Conservation (phyloP, 1,140 invertebrate species). For the Orussus abietinus region DNA sequence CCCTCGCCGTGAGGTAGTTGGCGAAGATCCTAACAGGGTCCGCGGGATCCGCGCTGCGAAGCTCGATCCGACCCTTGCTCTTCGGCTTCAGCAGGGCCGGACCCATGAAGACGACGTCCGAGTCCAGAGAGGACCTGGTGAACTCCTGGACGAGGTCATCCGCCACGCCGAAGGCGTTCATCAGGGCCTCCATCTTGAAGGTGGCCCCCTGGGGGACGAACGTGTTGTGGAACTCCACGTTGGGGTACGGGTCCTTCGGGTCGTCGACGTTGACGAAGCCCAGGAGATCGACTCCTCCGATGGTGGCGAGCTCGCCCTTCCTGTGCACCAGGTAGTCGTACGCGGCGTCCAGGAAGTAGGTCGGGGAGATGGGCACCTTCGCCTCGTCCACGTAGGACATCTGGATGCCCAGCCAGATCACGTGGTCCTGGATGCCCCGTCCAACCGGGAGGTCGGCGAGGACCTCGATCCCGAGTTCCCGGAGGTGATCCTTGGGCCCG, state of each 20-base stretch:
- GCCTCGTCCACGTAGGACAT: conserved; percentile 33
- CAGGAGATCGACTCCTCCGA: conserved; percentile 21
- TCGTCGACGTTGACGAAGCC: conserved; percentile 37
- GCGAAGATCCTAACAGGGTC: conserved; percentile 67
- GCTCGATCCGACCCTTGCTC: conserved; percentile 54
- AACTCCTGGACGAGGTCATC: conserved; percentile 24
- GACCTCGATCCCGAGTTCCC: conserved; percentile 55
- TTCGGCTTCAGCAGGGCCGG: conserved; percentile 53
- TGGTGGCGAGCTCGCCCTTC: conserved; percentile 19
- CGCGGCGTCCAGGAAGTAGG: conserved; percentile 15
- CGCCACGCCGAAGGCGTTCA: conserved; percentile 15
- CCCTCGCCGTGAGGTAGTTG: conserved; percentile 59
- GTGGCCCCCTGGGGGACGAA: conserved; percentile 19
- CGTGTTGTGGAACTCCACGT: conserved; percentile 31
- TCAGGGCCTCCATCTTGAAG: conserved; percentile 2
- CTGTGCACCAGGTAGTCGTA: conserved; percentile 37
- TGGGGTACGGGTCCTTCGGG: conserved; percentile 32
- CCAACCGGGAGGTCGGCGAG: conserved; percentile 62
- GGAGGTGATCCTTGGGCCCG: conserved; percentile 64
- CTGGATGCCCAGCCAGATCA: conserved; percentile 43
- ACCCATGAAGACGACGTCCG: conserved; percentile 33
- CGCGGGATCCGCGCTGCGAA: conserved; percentile 58
- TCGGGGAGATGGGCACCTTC: conserved; percentile 51
- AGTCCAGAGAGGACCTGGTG: conserved; percentile 16
- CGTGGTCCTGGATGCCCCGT: conserved; percentile 64